These are phyloP conservation scores for Ptychobarbus kaznakovi DNA, from an alignment of 2,797 vertebrate genomes.

Conservation along the genomic window DNA sequence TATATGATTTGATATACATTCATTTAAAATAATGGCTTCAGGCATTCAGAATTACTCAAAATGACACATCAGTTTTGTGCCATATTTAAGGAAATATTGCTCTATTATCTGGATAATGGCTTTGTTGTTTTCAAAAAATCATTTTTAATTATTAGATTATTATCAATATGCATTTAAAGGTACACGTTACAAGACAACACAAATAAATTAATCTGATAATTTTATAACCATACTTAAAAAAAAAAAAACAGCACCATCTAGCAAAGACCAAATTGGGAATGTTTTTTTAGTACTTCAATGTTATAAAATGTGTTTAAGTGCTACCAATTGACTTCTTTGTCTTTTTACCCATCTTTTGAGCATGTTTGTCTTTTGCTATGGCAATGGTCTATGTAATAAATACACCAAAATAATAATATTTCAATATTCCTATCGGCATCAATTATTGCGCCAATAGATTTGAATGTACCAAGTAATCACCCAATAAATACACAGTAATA, in stretches of 20 bases:
- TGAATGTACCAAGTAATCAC: neutral
- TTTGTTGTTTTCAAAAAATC: constrained; percentile 14
- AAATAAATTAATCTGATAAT: constrained; percentile 34
- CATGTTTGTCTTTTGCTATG: neutral
- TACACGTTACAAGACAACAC: neutral
- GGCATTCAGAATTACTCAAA: neutral
- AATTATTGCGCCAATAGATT: neutral
- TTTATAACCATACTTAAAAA: neutral
- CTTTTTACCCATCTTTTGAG: neutral
- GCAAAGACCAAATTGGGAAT: neutral
- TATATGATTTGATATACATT: too few relatives aligned
- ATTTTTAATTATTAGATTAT: constrained; percentile 9
- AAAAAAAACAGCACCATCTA: constrained; percentile 36
- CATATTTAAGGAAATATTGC: neutral
- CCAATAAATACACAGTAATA: constrained; percentile 12
- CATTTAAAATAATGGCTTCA: neutral
- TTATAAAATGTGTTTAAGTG: neutral
- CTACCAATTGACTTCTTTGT: neutral
- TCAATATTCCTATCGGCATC: neutral
- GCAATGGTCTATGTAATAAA: neutral
- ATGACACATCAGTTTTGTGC: neutral
- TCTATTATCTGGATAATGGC: constrained; percentile 3
- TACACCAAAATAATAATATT: neutral
- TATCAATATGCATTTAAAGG: constrained; percentile 14
- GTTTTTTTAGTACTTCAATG: neutral